A percentile compares a stretch with the other conserved stretches of the same genome.
Evolutionary conservation across 2,888 invertebrate species (phyloP).

Genomic region (Clivina fossor): DNA sequence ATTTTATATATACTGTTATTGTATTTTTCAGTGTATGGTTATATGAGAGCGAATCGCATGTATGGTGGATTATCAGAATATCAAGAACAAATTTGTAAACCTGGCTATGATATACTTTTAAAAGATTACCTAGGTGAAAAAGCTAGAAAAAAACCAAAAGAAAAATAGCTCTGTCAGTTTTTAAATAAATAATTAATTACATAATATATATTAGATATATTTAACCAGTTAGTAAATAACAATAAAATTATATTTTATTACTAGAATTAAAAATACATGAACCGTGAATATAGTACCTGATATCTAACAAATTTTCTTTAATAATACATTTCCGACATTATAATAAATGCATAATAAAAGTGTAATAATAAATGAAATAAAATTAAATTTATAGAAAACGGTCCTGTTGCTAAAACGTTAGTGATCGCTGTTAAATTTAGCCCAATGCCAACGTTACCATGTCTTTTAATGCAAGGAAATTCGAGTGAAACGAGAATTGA

Average conservation of each 20-base stretch:
- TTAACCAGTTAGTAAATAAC: too few species aligned
- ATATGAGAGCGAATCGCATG: constrained; percentile 30
- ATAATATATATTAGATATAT: constrained; percentile 1
- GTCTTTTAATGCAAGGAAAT: too few species aligned
- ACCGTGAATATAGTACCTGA: too few species aligned
- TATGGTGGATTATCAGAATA: constrained; percentile 35
- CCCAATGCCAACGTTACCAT: too few species aligned
- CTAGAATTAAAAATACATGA: too few species aligned
- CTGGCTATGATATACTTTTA: constrained; percentile 32
- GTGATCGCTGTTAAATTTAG: too few species aligned
- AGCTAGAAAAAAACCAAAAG: not conserved
- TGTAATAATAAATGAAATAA: not conserved
- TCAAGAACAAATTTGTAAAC: constrained; percentile 26
- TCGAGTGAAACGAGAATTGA: too few species aligned
- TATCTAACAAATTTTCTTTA: too few species aligned
- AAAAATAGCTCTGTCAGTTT: not conserved
- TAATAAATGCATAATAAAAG: not conserved
- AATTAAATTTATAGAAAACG: not conserved
- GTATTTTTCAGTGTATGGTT: constrained; percentile 35
- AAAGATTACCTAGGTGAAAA: constrained; percentile 1
- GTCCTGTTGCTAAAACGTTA: not conserved
- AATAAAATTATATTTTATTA: too few species aligned
- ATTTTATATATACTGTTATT: too few species aligned
- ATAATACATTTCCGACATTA: too few species aligned
- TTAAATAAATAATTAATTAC: constrained; percentile 3